Evolutionary conservation across 2,888 invertebrate species (phyloP), one percentile per base, ranked within the genome.

Genomic region (Polydrusus pterygomalis): DNA sequence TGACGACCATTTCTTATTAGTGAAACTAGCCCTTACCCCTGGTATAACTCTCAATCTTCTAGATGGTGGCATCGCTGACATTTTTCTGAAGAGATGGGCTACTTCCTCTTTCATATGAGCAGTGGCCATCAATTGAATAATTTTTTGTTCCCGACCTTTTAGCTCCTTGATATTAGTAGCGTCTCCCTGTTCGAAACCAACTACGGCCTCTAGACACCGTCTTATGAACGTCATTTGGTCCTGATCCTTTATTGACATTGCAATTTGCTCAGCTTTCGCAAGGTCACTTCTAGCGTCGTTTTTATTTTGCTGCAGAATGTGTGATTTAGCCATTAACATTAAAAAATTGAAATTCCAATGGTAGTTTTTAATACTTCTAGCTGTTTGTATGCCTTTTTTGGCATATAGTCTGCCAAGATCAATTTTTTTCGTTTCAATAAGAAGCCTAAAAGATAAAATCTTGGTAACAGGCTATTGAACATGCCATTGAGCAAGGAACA

Each of bases 1-100:
- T 17, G 47, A 2, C 13, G 43, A 15, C 43, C 15, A 17, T 10
- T 13, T 51, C 11, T 34, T 8, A 10, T 25, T 30, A 18, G 40
- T 40, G n/a, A 0, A 1, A 20, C 15, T 25, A 7, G 43, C 43
- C 30, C 1, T 54, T 15, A 63, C 49, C 13, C 89, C 89, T 0
- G 90, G 90, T 87, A 89, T 88, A 8, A 90, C 86, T 1, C 88
- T 87, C 81, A 90, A 83, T 69, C 89, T 82, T 51, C 89, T 82
- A 3, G 82, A 81, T 0, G 87, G 83, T 0, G 89, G 89, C 77
- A 89, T 87, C 1, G 85, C 85, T 0, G 87, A 82, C 88, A 90
- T 89, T 71, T 86, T 83, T 34, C 86, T 85, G 80, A 89, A 87
- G 5, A 90, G 82, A 79, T 86, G 86, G 3, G 87, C 85, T 45